phyloP scores from a whole-genome alignment of 2,888 invertebrate genomes.

The Tipula vernalis region DNA sequence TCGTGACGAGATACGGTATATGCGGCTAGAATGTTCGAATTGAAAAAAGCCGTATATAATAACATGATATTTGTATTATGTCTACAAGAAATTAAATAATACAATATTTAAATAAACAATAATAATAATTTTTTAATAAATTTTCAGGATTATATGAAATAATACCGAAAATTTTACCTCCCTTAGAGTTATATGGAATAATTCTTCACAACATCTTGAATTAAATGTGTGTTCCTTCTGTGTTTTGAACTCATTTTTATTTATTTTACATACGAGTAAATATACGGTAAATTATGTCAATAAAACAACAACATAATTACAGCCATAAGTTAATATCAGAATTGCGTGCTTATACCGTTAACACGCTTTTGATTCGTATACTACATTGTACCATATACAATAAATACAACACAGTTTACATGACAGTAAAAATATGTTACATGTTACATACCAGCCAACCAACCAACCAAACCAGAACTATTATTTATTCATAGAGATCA shows the following conservation, averaged over 20 bases:
- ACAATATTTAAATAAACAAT: neutral
- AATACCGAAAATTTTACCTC: neutral
- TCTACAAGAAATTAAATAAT: neutral
- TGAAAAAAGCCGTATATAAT: neutral
- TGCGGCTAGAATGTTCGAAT: neutral
- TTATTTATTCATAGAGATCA: neutral
- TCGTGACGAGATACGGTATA: neutral
- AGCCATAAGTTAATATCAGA: neutral
- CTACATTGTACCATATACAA: neutral
- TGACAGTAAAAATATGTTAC: neutral
- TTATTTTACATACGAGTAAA: neutral
- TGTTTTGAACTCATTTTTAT: neutral
- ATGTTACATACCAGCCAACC: neutral
- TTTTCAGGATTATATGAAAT: slow-evolving; percentile 10
- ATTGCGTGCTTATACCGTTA: neutral
- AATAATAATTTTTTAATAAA: neutral
- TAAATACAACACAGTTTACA: neutral
- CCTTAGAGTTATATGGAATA: neutral
- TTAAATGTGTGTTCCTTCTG: neutral
- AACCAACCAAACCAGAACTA: neutral
- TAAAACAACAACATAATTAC: neutral
- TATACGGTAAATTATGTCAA: neutral
- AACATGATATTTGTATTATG: neutral
- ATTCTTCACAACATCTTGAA: neutral
- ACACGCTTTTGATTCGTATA: neutral